Conservation (phyloP, 2,797 vertebrate genomes). For the Hyperoplus immaculatus region DNA sequence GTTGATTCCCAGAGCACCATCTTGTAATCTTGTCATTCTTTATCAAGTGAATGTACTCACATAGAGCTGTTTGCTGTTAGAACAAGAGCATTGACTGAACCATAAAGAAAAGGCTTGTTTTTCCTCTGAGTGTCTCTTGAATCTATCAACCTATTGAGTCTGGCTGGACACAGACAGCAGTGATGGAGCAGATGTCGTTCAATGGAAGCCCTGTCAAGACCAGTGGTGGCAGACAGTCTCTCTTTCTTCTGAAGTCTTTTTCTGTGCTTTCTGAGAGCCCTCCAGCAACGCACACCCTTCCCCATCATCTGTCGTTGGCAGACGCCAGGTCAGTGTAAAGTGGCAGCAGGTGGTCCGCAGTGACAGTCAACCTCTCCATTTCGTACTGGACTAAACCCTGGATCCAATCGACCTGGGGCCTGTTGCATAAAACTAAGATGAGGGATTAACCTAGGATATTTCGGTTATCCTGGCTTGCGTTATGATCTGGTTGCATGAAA, state of each 20-base stretch:
- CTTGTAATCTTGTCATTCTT: conserved; percentile 31
- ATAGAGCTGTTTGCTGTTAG: conserved; percentile 42
- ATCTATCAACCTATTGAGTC: conserved; percentile 57
- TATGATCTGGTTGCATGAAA: too few relatives aligned
- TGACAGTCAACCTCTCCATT: conserved; percentile 46
- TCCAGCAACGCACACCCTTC: conserved; percentile 65
- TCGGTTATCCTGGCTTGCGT: too few relatives aligned
- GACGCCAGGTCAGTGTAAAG: conserved; percentile 67
- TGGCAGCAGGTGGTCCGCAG: conserved; percentile 74
- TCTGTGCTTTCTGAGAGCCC: conserved; percentile 63
- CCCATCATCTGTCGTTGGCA: conserved; percentile 78
- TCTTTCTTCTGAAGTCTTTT: conserved; percentile 66
- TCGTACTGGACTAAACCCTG: conserved; percentile 46
- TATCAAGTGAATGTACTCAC: conserved; percentile 51
- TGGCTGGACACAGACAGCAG: conserved; percentile 52
- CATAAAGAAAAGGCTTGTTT: conserved; percentile 73
- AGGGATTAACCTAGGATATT: too few relatives aligned
- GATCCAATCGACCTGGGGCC: conserved; percentile 6
- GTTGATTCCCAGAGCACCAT: conserved; percentile 33
- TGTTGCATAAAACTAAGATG: too few relatives aligned
- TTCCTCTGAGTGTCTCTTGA: conserved; percentile 53
- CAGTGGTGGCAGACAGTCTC: conserved; percentile 64
- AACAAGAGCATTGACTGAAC: conserved; percentile 59
- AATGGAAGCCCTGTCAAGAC: conserved; percentile 75
- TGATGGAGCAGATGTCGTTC: conserved; percentile 73